Evolutionary conservation across 2,797 vertebrate genomes (phyloP).

Genomic region (Tiaroga cobitis): DNA sequence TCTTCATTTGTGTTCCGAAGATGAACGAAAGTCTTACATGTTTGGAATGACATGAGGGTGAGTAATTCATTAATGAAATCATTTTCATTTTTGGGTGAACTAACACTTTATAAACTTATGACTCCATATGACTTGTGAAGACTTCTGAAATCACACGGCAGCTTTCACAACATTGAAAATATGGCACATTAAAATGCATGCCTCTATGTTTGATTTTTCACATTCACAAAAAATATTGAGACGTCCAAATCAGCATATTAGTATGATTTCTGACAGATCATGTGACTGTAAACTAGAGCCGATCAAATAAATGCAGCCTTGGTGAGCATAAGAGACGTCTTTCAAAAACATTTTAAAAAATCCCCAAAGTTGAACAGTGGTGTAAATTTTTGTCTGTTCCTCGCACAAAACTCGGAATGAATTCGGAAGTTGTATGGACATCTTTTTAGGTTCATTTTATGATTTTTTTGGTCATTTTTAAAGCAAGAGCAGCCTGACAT

Average conservation of each 20-base stretch:
- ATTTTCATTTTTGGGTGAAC: no score
- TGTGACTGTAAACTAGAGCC: not conserved
- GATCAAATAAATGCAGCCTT: not conserved
- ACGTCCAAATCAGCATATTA: not conserved
- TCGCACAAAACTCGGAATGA: not conserved
- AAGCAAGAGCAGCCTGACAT: not conserved
- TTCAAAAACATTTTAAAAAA: not conserved
- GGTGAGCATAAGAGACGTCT: not conserved
- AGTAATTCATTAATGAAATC: no score
- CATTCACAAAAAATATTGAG: not conserved
- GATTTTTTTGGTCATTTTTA: not conserved
- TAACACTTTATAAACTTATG: no score
- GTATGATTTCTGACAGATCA: not conserved
- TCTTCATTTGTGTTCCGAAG: no score
- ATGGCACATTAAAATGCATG: not conserved
- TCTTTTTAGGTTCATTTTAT: not conserved
- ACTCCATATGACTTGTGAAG: not conserved
- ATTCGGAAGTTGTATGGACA: not conserved
- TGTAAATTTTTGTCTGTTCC: not conserved
- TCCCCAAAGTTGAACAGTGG: not conserved
- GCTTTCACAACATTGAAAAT: not conserved
- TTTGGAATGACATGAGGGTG: no score
- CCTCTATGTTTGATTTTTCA: not conserved
- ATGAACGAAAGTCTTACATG: no score
- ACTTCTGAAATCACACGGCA: not conserved